phyloP scores from a whole-genome alignment of 2,113 vertebrate genomes.

The Laticauda laticaudata region DNA sequence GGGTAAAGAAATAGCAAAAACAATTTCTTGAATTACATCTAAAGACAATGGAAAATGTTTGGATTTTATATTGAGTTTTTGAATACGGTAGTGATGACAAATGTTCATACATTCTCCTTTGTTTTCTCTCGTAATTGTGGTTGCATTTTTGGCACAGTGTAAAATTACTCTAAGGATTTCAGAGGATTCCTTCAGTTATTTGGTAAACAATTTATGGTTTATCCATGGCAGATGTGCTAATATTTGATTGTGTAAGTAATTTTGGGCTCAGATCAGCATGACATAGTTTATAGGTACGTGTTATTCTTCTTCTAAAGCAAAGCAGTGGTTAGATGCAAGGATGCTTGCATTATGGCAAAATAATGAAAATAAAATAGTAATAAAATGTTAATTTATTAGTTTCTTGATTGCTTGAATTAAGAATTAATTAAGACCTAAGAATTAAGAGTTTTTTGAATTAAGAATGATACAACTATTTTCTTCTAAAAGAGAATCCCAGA shows the following conservation, averaged over 20 bases:
- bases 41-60: constrained; percentile 4
- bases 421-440: background rate
- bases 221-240: constrained; percentile 54
- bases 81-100: background rate
- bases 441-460: background rate
- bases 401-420: background rate
- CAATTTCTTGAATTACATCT: constrained; percentile 25
- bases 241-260: background rate
- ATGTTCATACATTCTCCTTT: background rate
- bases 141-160: constrained; percentile 49
- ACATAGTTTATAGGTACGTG: background rate
- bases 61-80: background rate
- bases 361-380: background rate
- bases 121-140: constrained; percentile 65
- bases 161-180: constrained; percentile 41
- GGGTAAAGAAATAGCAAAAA: constrained; percentile 18
- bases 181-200: constrained; percentile 60
- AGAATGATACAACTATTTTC: background rate
- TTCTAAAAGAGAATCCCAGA: background rate
- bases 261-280: background rate
- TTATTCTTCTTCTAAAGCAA: background rate
- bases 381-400: background rate
- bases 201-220: constrained; percentile 56
- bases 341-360: background rate
- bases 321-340: background rate